Conservation (phyloP, 2,888 invertebrate species). For the Stenotaenia linearis region DNA sequence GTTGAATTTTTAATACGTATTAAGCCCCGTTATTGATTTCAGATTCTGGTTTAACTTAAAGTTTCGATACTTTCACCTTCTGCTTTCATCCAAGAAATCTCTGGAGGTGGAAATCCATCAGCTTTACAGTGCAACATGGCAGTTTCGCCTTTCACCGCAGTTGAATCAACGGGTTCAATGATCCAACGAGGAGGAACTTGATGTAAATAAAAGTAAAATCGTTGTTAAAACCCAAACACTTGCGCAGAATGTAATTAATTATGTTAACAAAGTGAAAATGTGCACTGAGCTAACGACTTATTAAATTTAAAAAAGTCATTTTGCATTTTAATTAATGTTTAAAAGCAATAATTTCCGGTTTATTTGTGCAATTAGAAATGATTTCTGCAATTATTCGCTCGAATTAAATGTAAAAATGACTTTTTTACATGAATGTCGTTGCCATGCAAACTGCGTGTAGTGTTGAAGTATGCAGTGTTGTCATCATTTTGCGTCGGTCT, state of each 20-base stretch:
- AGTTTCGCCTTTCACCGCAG: conserved; percentile 42
- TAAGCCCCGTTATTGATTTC: no score
- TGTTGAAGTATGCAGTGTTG: conserved; percentile 15
- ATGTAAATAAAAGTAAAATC: not conserved
- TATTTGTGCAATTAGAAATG: no score
- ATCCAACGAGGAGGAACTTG: conserved; percentile 47
- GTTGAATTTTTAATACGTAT: no score
- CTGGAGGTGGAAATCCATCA: conserved; percentile 44
- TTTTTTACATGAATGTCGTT: not conserved
- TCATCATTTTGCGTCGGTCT: conserved; percentile 10
- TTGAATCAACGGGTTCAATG: conserved; percentile 43
- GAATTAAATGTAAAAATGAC: not conserved
- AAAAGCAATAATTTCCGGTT: no score
- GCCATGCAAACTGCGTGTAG: conserved; percentile 7
- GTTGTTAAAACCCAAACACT: conserved; percentile 33
- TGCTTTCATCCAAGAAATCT: conserved; percentile 45
- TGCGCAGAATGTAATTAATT: not conserved
- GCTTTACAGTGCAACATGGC: conserved; percentile 44
- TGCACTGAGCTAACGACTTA: not conserved
- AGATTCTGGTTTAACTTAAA: no score
- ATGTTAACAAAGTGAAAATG: conserved; percentile 4
- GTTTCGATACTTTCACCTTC: conserved; percentile 41
- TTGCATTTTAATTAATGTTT: no score
- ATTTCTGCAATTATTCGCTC: not conserved
- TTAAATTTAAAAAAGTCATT: not conserved